Base-by-base conservation (phyloP, 2,797 vertebrate species). In the Morus bassanus region DNA sequence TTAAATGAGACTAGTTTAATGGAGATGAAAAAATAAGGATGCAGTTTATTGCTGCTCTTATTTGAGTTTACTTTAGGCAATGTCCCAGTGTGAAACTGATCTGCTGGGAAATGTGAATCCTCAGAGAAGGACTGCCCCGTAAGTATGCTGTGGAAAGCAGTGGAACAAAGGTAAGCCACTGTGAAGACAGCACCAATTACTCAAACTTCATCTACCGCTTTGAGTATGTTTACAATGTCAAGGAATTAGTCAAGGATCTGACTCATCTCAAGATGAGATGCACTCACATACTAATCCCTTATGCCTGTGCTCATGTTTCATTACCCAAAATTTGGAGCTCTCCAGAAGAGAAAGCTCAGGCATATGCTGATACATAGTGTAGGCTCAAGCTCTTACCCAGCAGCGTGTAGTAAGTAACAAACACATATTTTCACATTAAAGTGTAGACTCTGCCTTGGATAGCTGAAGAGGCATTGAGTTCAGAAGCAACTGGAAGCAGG, bases 291-390 rank as follows among this genome's bases (percentile, higher is more conserved):
- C 45, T 64, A 50, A 61, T 33, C 24, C 17, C 24, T 86, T 67
- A n/a, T 24, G 35, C 7, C 28, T 63, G 10, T 27, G 8, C 9
- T 50, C 4, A 0, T 63, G 39, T 70, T 46, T 33, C 10, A 35
- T 24, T 67, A 33, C 21, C 28, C 48, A 45, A 81, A 51, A 43
- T 39, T 46, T 54, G 39, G 14, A 92, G 25, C 18, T 60, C 30
- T 80, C 43, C 11, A 3, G 43, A 95, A 75, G 6, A 54, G 18
- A 69, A 70, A 70, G 25, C 33, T 75, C 12, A 41, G 57, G 23
- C 13, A 27, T 13, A 33, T 11, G 18, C 7, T 56, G 10, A 80
- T 18, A 41, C 3, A 22, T 0, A 24, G 43, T 2, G 4, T 3
- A 51, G n/a, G 10, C 7, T n/a, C 39, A 68, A 86, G 50, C 8